Evolutionary conservation across 2,888 invertebrate species (phyloP).

Genomic region (Eurytoma adleriae): DNA sequence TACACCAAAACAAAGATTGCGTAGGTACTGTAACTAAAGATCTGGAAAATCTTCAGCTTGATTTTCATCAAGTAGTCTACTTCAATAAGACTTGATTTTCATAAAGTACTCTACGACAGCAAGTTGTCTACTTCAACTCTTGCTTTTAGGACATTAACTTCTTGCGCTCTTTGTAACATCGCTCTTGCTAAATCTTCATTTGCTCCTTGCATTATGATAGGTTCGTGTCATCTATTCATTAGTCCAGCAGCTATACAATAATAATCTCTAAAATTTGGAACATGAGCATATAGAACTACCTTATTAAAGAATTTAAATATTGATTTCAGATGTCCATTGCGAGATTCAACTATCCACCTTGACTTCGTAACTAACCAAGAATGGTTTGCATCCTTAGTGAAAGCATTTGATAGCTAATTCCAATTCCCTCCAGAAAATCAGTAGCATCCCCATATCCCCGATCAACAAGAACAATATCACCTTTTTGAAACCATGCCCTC

Average conservation of each 20-base stretch:
- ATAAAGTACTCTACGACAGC: too few species aligned
- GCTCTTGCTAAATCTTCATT: too few species aligned
- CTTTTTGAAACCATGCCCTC: not conserved
- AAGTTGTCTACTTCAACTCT: too few species aligned
- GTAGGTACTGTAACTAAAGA: too few species aligned
- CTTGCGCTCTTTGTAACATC: too few species aligned
- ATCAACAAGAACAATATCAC: constrained; percentile 23
- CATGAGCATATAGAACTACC: not conserved
- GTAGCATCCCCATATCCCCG: constrained; percentile 4
- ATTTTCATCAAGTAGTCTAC: too few species aligned
- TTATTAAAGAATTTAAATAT: constrained; percentile 52
- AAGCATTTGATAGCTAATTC: constrained; percentile 7
- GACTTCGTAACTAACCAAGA: constrained; percentile 59
- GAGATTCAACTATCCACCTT: constrained; percentile 57
- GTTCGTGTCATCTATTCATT: constrained; percentile 35
- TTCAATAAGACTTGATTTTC: too few species aligned
- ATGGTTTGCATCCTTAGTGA: constrained; percentile 59
- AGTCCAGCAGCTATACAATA: constrained; percentile 33
- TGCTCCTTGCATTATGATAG: too few species aligned
- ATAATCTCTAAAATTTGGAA: constrained; percentile 12
- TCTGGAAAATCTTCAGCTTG: too few species aligned
- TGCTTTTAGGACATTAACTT: too few species aligned
- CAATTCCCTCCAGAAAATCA: constrained; percentile 11
- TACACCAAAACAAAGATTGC: too few species aligned
- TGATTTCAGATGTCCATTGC: constrained; percentile 59